Percentiles rank a stretch among this genome's conserved stretches.
phyloP scores from a whole-genome alignment of 2,113 vertebrate species.

The Sylvilagus bachmani region DNA sequence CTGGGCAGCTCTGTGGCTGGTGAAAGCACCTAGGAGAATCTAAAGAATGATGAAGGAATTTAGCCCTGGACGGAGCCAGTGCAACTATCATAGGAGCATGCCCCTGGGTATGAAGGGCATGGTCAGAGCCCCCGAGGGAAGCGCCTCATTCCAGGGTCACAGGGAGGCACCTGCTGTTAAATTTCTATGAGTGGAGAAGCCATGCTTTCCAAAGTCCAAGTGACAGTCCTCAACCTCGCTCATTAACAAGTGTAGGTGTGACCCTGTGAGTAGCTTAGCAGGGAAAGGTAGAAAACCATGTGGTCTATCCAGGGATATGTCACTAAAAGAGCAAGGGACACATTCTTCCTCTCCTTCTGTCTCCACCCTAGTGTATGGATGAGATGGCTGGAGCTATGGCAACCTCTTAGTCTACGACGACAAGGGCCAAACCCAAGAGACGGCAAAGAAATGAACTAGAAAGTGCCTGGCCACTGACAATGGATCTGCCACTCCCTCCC shows the following conservation, averaged over 20 bases:
- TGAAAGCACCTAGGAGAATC: neutral
- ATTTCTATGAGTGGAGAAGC: neutral
- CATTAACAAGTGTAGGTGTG: neutral
- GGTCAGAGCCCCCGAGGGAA: neutral
- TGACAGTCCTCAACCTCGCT: neutral
- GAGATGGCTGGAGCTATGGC: neutral
- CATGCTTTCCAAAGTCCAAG: neutral
- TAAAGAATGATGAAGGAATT: neutral
- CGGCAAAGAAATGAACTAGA: neutral
- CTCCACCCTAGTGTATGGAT: neutral
- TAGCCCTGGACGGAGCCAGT: neutral
- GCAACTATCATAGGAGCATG: no score
- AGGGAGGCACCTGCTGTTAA: neutral
- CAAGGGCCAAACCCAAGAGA: neutral
- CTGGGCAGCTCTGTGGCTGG: accelerated
- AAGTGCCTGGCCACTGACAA: neutral
- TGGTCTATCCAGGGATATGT: neutral
- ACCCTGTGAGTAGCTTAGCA: neutral
- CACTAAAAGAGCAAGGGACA: neutral
- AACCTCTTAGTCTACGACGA: neutral
- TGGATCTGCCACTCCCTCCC: neutral
- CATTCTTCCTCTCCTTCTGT: neutral
- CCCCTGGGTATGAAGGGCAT: neutral
- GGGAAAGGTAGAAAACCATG: neutral
- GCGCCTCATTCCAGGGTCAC: neutral